These are phyloP conservation scores for Prinia subflava DNA, from an alignment of 2,113 vertebrate species.

Conservation along the genomic window DNA sequence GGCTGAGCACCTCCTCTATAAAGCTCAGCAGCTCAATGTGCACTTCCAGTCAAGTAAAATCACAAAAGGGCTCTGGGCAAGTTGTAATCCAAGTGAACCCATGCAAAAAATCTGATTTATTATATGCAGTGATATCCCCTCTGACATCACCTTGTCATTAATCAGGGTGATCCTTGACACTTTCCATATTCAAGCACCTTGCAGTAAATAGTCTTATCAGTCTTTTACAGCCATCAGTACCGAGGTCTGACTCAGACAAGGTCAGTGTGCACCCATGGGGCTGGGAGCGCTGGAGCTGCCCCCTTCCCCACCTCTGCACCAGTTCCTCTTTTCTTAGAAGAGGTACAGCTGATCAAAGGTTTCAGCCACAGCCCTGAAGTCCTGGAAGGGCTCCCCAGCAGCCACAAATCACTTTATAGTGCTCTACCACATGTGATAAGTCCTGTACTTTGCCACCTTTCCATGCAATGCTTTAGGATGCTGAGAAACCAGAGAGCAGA, in stretches of 20 bases:
- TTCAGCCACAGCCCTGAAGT: slow-evolving; percentile 18
- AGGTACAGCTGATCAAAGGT: slow-evolving; percentile 22
- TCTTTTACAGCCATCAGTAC: neutral
- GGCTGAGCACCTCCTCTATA: neutral
- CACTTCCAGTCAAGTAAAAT: neutral
- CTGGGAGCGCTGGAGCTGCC: neutral
- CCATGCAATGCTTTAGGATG: neutral
- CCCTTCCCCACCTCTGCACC: neutral
- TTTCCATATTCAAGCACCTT: neutral
- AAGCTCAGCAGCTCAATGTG: neutral
- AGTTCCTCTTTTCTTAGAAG: neutral
- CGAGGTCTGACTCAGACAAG: neutral
- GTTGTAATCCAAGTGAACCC: neutral
- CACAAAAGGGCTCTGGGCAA: neutral
- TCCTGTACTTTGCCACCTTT: slow-evolving; percentile 29
- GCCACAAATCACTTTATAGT: neutral
- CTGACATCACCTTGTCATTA: neutral
- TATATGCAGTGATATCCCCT: neutral
- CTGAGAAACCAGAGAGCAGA: neutral
- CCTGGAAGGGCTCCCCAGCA: neutral
- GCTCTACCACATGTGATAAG: neutral
- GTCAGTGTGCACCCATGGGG: neutral
- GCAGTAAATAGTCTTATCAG: slow-evolving; percentile 17
- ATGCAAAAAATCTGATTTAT: neutral
- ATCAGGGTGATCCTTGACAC: slow-evolving; percentile 38